A percentile compares a stretch with the other conserved stretches of the same genome.
Conservation (phyloP, 2,113 vertebrate genomes). For the Xiphophorus maculatus region DNA sequence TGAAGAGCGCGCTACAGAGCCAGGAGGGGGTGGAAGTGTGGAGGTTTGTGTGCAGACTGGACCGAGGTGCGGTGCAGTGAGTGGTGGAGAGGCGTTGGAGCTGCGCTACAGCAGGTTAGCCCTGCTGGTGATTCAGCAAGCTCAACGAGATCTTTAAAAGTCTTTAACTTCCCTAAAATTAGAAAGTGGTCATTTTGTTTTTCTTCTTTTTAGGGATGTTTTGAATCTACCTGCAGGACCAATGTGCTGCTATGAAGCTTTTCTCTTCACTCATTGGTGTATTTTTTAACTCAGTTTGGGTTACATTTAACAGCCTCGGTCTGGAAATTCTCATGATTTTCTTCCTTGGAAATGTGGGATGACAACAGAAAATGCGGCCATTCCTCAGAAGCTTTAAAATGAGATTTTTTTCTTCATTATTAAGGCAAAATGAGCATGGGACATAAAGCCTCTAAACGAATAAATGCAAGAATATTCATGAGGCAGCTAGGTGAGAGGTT, state of each 20-base stretch:
- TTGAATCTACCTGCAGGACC: not conserved
- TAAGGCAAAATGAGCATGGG: too few species aligned
- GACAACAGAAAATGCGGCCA: too few species aligned
- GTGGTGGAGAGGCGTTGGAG: conserved; percentile 61
- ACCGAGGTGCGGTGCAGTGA: conserved; percentile 41
- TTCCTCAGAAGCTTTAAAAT: too few species aligned
- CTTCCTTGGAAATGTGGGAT: too few species aligned
- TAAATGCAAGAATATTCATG: too few species aligned
- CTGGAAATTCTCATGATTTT: too few species aligned
- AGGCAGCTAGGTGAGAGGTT: too few species aligned
- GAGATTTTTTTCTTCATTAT: too few species aligned
- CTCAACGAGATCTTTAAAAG: conserved; percentile 39
- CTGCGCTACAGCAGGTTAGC: conserved; percentile 45
- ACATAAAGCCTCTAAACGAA: too few species aligned
- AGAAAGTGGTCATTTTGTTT: not conserved
- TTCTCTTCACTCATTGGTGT: not conserved
- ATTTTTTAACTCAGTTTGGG: not conserved
- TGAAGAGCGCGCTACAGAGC: conserved; percentile 41
- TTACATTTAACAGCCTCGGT: too few species aligned
- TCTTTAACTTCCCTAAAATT: conserved; percentile 34
- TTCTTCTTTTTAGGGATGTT: not conserved
- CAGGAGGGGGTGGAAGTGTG: conserved; percentile 55
- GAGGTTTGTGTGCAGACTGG: conserved; percentile 54
- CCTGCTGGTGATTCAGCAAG: conserved; percentile 47
- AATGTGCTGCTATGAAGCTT: not conserved